Evolutionary conservation across 2,888 invertebrate species (phyloP).

Genomic region (Himalopsyche anomala): DNA sequence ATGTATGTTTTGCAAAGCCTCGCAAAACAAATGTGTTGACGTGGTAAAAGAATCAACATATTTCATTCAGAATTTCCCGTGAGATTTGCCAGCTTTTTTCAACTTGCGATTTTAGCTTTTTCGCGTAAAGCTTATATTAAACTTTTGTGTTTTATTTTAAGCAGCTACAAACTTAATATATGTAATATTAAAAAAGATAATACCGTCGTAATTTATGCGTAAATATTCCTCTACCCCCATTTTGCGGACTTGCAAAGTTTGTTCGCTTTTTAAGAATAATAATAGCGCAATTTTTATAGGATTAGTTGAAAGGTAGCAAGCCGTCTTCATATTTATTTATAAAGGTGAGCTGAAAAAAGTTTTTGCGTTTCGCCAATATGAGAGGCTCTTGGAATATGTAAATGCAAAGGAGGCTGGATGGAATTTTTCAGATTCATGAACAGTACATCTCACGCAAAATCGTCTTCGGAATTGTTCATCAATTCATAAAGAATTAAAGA

Average conservation of each 20-base stretch:
- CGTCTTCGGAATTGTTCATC: not conserved
- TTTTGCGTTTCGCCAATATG: conserved; percentile 40
- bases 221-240: not conserved
- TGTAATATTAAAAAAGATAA: conserved; percentile 3
- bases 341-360: conserved; percentile 39
- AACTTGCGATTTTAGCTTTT: too few species aligned
- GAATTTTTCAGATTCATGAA: conserved; percentile 37
- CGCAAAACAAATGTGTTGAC: too few species aligned
- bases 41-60: too few species aligned
- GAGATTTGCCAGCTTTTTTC: too few species aligned
- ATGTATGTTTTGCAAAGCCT: too few species aligned
- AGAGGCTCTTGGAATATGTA: conserved; percentile 40
- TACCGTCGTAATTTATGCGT: conserved; percentile 12
- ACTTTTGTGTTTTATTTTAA: too few species aligned
- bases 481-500: too few species aligned
- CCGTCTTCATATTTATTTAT: conserved; percentile 44
- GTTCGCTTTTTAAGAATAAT: conserved; percentile 4
- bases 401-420: conserved; percentile 8
- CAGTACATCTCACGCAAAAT: not conserved
- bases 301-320: conserved; percentile 41
- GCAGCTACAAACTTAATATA: too few species aligned
- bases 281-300: conserved; percentile 27
- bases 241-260: conserved; percentile 1
- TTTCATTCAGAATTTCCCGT: too few species aligned
- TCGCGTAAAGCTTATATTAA: too few species aligned